Evolutionary conservation across 1,140 invertebrate species (phyloP), one percentile per base, ranked within the genome.

Genomic region (Leptinotarsa lineolata): DNA sequence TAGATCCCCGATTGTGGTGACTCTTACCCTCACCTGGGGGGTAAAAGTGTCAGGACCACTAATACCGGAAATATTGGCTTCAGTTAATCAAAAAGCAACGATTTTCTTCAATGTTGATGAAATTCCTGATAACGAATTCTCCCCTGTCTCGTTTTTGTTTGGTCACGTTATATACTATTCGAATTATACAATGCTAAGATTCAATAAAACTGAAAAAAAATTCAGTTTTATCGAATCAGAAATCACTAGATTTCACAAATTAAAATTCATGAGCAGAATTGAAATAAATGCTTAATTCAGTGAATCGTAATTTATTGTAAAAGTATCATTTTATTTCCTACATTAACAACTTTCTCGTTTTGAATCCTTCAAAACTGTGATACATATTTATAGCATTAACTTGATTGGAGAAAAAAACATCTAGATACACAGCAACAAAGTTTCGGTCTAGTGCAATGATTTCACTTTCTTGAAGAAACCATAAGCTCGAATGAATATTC

Each of bases 281-380:
- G 24, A 30, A 5, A 65, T 65, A 65, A 39, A 30, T 65, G 16
- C 16, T 12, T 13, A 30, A 39, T 24, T 65, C 39, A 21, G 22
- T 24, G 21, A 16, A 16, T 65, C 15, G 20, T 63, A 30, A 16
- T 24, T 65, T 39, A 39, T 16, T 65, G 15, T n/a, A 65, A 21
- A 22, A 39, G 39, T 30, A 24, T 22, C 3, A 39, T 65, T 65
- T 24, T 65, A 65, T 65, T 65, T 21, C 1, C 63, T 16, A 18
- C 48, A 18, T 54, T 54, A 54, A 18, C 48, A 54, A 54, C 48
- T 54, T 54, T 54, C 48, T n/a, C 16, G 48, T 54, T 54, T 54
- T 54, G 12, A 15, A n/a, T 54, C 16, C 48, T 54, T 54, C 48
- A 54, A 54, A 54, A 54, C 48, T 54, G 4, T 2, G 16, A 54